Evolutionary conservation across 2,113 vertebrate genomes (phyloP).

Genomic region (Rutilus rutilus): DNA sequence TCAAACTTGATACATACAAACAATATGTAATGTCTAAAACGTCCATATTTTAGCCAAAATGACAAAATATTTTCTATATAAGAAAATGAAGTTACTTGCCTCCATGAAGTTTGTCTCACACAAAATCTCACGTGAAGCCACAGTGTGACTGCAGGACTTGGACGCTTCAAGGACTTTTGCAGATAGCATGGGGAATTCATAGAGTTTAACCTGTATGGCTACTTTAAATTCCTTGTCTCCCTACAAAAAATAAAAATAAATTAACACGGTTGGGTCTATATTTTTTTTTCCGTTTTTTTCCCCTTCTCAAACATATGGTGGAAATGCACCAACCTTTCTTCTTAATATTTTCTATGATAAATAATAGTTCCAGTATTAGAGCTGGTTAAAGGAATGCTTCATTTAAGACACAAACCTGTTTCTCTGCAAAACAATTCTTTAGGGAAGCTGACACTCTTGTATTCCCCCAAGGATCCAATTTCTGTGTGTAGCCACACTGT

Average conservation of each 20-base stretch:
- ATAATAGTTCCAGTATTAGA: not conserved
- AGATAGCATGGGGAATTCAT: not conserved
- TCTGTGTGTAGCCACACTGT: slow-evolving; percentile 33
- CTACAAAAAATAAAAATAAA: not conserved
- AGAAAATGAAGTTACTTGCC: not conserved
- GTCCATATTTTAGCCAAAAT: not conserved
- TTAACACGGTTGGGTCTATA: not conserved
- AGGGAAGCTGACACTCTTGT: slow-evolving; percentile 12
- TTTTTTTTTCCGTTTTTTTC: no score
- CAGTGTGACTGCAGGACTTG: slow-evolving; percentile 2
- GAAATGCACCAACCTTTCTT: not conserved
- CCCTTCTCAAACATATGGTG: not conserved
- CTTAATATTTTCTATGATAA: not conserved
- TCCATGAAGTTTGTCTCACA: slow-evolving; percentile 36
- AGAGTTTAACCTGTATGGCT: slow-evolving; percentile 8
- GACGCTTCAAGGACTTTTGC: not conserved
- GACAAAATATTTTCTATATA: no score
- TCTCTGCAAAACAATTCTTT: slow-evolving; percentile 14
- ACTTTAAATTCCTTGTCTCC: not conserved
- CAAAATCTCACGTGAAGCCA: slow-evolving; percentile 20
- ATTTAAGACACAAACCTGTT: slow-evolving; percentile 30
- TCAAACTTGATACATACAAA: not conserved
- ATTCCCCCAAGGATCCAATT: slow-evolving; percentile 36
- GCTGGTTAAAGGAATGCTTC: not conserved
- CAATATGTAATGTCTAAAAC: not conserved